A percentile compares a stretch with the other conserved stretches of the same genome.
Conservation (phyloP, 2,888 invertebrate genomes). For the Palloptera scutellata region DNA sequence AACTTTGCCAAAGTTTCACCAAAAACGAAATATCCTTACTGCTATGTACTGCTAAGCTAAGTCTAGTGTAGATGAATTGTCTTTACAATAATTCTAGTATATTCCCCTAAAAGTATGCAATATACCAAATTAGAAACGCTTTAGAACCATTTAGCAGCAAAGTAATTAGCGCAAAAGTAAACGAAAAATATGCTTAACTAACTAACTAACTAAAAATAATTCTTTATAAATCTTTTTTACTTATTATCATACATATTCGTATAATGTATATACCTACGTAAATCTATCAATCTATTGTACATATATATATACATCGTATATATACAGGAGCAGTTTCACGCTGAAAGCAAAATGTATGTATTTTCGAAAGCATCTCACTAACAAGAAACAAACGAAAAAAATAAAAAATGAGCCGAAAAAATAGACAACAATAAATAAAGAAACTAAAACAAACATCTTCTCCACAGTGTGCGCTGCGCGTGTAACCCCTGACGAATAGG, state of each 20-base stretch:
- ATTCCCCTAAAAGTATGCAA: background rate
- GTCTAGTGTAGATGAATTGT: constrained; percentile 14
- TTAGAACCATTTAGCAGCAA: background rate
- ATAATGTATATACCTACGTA: background rate
- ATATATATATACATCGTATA: constrained; percentile 10
- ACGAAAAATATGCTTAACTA: background rate
- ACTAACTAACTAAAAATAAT: background rate
- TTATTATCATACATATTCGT: background rate
- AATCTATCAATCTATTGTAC: constrained; percentile 2
- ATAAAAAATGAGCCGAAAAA: background rate
- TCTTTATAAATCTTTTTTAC: background rate
- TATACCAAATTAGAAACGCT: constrained; percentile 8
- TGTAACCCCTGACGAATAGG: constrained; percentile 23
- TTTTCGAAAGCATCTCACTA: background rate
- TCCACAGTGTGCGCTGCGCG: constrained; percentile 17
- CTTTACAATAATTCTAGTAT: constrained; percentile 13
- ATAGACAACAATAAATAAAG: background rate
- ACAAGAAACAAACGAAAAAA: background rate
- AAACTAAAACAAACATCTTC: constrained; percentile 1
- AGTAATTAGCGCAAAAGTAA: background rate
- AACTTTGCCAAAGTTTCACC: constrained; percentile 56
- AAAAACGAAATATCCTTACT: background rate
- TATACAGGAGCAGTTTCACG: constrained; percentile 4
- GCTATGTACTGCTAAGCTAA: background rate
- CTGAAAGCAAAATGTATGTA: background rate